These are phyloP conservation scores for Pipistrellus kuhlii DNA, from an alignment of 2,797 vertebrate species.

Conservation along the genomic window DNA sequence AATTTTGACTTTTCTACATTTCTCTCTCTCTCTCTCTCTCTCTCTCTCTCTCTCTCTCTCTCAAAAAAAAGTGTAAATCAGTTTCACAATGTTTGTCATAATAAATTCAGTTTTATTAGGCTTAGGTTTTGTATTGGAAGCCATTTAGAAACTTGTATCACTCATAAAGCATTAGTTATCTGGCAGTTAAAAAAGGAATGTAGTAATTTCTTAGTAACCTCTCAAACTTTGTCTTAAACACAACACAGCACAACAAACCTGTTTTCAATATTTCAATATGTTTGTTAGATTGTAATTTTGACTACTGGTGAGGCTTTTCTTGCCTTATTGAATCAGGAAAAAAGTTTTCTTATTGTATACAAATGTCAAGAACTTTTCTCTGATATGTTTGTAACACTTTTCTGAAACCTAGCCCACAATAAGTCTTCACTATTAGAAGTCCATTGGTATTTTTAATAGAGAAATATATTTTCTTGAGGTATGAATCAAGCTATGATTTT, in stretches of 20 bases:
- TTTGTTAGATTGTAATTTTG: background rate
- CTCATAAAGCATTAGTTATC: slow-evolving; percentile 3
- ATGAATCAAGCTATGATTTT: slow-evolving; percentile 34
- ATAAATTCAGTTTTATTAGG: slow-evolving; percentile 54
- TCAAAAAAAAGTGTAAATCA: background rate
- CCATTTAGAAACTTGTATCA: slow-evolving; percentile 22
- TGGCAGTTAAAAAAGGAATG: slow-evolving; percentile 35
- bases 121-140: slow-evolving; percentile 24
- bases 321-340: background rate
- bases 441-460: background rate
- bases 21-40: background rate
- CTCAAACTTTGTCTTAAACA: background rate
- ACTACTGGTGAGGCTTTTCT: background rate
- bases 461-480: slow-evolving; percentile 57
- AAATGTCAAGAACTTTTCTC: background rate
- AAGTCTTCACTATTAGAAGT: slow-evolving; percentile 29
- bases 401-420: background rate
- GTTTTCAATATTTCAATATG: background rate
- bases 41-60: no score
- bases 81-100: background rate
- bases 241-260: background rate
- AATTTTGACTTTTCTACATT: background rate
- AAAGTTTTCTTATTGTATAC: background rate
- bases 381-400: slow-evolving; percentile 18
- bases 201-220: slow-evolving; percentile 35